Percentiles rank a stretch among this genome's conserved stretches.
These are phyloP conservation scores for Leptodactylus fuscus DNA, from an alignment of 2,113 vertebrate genomes.

Conservation along the genomic window DNA sequence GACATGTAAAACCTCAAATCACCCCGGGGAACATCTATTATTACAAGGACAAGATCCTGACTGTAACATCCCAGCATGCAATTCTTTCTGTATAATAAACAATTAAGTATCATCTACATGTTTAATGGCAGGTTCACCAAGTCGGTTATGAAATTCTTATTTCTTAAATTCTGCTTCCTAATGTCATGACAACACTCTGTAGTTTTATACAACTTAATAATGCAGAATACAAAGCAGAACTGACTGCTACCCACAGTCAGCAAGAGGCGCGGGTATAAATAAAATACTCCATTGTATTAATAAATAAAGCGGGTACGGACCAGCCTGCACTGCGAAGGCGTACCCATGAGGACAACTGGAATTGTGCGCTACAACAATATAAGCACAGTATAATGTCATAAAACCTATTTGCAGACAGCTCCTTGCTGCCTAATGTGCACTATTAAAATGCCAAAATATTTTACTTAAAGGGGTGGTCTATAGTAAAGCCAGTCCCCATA, in stretches of 20 bases:
- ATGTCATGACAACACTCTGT: slow-evolving; percentile 18
- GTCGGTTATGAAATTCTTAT: not conserved
- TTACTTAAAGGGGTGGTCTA: not conserved
- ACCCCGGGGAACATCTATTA: not conserved
- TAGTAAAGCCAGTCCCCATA: too few relatives aligned
- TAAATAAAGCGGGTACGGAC: slow-evolving; percentile 27
- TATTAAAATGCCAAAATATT: not conserved
- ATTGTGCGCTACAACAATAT: not conserved
- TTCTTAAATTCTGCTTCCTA: not conserved
- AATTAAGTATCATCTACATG: not conserved
- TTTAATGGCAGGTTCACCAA: not conserved
- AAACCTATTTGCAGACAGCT: not conserved
- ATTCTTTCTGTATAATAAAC: not conserved
- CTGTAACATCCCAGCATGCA: too few relatives aligned
- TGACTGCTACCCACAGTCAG: not conserved
- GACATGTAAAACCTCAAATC: not conserved
- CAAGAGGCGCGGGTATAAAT: slow-evolving; percentile 12
- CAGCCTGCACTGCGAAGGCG: not conserved
- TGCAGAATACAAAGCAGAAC: slow-evolving; percentile 12
- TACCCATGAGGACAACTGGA: not conserved
- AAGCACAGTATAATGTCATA: not conserved
- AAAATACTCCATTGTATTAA: slow-evolving; percentile 39
- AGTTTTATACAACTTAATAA: slow-evolving; percentile 43
- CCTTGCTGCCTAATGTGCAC: not conserved
- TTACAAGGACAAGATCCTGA: not conserved